These are phyloP conservation scores for Remorina albescens DNA, from an alignment of 2,797 vertebrate species.

Conservation along the genomic window DNA sequence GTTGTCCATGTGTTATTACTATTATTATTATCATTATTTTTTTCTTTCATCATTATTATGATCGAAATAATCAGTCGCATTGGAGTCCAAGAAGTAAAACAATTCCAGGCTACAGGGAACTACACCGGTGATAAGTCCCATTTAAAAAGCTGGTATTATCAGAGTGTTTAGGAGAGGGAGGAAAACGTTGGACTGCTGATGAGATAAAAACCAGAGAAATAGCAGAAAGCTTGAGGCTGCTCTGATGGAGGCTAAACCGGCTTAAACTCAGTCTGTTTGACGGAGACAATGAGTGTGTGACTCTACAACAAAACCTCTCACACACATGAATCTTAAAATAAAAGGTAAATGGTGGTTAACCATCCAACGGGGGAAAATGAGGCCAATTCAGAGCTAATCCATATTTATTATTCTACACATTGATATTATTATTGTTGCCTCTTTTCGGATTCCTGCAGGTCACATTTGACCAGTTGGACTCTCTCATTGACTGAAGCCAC, in stretches of 20 bases:
- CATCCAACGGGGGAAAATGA: background rate
- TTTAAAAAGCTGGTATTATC: background rate
- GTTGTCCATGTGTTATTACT: constrained; percentile 32
- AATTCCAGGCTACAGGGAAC: background rate
- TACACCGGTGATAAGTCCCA: background rate
- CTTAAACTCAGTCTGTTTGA: constrained; percentile 9
- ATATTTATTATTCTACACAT: constrained; percentile 1
- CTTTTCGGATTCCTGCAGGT: constrained; percentile 19
- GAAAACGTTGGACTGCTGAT: background rate
- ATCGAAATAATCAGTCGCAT: background rate
- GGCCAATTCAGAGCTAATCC: background rate
- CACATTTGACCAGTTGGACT: constrained; percentile 22
- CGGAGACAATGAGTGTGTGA: background rate
- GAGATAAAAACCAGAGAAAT: constrained; percentile 10
- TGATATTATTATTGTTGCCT: background rate
- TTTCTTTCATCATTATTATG: background rate
- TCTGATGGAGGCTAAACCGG: background rate
- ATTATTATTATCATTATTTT: constrained; percentile 18
- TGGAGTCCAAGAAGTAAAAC: background rate
- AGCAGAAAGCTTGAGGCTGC: background rate
- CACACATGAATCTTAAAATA: background rate
- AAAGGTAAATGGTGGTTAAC: background rate
- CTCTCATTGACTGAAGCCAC: constrained; percentile 3
- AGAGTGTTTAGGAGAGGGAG: background rate
- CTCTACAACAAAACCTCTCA: constrained; percentile 4